These are phyloP conservation scores for Danio tinwini DNA, from an alignment of 2,797 vertebrate genomes.

Conservation along the genomic window DNA sequence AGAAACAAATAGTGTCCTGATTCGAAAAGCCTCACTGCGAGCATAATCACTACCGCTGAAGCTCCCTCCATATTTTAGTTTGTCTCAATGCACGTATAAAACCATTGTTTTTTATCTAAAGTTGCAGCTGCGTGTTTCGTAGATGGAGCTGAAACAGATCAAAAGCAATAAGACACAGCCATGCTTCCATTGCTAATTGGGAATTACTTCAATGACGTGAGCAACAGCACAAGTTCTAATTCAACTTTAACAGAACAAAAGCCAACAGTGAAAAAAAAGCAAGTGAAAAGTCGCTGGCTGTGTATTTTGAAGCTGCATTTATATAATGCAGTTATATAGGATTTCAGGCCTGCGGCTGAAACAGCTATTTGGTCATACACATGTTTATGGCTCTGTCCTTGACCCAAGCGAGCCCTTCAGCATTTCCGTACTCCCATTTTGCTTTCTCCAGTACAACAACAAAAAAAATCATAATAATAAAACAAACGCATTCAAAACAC, in stretches of 20 bases:
- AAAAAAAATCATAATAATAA: background rate
- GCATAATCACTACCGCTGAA: slow-evolving; percentile 20
- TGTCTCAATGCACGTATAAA: slow-evolving; percentile 73
- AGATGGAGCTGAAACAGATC: slow-evolving; percentile 53
- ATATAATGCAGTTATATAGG: slow-evolving; percentile 10
- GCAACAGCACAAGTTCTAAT: background rate
- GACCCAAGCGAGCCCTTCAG: slow-evolving; percentile 34
- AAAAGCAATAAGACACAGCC: slow-evolving; percentile 58
- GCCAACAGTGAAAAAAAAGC: background rate
- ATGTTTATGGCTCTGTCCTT: slow-evolving; percentile 45
- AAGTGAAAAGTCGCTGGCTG: slow-evolving; percentile 9
- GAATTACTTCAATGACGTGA: slow-evolving; percentile 62
- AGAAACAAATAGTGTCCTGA: slow-evolving; percentile 23
- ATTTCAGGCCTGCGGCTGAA: slow-evolving; percentile 27
- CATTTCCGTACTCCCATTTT: slow-evolving; percentile 22
- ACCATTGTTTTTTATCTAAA: slow-evolving; percentile 61
- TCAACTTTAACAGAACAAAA: slow-evolving; percentile 17
- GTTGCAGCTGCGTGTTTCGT: slow-evolving; percentile 39
- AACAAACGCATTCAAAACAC: slow-evolving; percentile 30
- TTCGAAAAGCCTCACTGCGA: background rate
- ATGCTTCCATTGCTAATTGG: slow-evolving; percentile 71
- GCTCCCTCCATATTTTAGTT: slow-evolving; percentile 56
- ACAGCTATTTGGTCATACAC: slow-evolving; percentile 38
- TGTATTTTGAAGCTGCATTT: slow-evolving; percentile 6
- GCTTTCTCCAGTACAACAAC: slow-evolving; percentile 35